phyloP scores from a whole-genome alignment of 1,140 invertebrate genomes.

The Drosophila truncata region DNA sequence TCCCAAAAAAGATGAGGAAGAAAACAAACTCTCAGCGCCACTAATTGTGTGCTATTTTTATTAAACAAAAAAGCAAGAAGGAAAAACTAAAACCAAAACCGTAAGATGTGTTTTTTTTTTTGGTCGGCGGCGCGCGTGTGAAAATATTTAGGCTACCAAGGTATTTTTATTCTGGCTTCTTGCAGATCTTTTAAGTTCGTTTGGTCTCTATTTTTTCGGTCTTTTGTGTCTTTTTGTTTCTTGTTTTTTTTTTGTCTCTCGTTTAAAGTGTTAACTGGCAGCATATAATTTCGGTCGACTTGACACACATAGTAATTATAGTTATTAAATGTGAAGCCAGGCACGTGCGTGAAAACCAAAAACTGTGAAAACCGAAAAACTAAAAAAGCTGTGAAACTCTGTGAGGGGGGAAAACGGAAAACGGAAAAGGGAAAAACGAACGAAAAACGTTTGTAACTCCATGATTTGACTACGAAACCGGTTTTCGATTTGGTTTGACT shows the following conservation, averaged over 20 bases:
- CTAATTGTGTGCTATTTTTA: slow-evolving; percentile 79
- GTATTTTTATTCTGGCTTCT: slow-evolving; percentile 54
- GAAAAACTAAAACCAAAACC: slow-evolving; percentile 47
- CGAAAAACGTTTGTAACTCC: slow-evolving; percentile 51
- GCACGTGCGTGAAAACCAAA: slow-evolving; percentile 63
- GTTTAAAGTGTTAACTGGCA: slow-evolving; percentile 70
- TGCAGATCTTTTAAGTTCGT: slow-evolving; percentile 30
- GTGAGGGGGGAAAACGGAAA: slow-evolving; percentile 12
- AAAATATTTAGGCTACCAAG: slow-evolving; percentile 75
- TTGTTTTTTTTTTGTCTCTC: slow-evolving; percentile 39
- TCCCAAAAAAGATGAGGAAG: slow-evolving; percentile 14
- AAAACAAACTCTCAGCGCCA: slow-evolving; percentile 55
- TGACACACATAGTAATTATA: slow-evolving; percentile 76
- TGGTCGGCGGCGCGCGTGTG: slow-evolving; percentile 64
- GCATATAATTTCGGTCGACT: slow-evolving; percentile 64
- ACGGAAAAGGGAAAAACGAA: slow-evolving; percentile 55
- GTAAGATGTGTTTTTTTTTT: slow-evolving; percentile 58
- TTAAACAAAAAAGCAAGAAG: slow-evolving; percentile 31
- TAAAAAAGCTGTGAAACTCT: slow-evolving; percentile 35
- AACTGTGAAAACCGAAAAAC: slow-evolving; percentile 13
- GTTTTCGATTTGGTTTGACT: slow-evolving; percentile 86
- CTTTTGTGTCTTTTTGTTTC: slow-evolving; percentile 21
- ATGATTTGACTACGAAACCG: slow-evolving; percentile 85
- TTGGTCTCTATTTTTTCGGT: slow-evolving; percentile 28
- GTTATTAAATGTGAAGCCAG: slow-evolving; percentile 71